These are phyloP conservation scores for Aphidoletes aphidimyza DNA, from an alignment of 2,888 invertebrate genomes.

Conservation along the genomic window DNA sequence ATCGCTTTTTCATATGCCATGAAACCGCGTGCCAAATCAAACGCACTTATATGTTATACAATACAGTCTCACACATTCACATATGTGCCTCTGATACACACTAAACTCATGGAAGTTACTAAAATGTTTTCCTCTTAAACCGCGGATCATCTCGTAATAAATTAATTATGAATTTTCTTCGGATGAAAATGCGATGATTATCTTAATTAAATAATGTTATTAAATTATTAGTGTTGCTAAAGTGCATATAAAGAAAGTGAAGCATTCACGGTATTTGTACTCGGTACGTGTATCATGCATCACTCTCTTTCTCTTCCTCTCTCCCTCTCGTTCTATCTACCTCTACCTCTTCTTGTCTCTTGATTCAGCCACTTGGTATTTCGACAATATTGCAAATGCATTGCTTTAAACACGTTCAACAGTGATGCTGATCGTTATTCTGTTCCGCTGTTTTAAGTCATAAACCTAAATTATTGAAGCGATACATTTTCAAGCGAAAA, in stretches of 20 bases:
- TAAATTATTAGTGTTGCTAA: slow-evolving; percentile 26
- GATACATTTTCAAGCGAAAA: not conserved
- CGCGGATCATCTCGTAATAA: slow-evolving; percentile 36
- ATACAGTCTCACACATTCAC: too few relatives aligned
- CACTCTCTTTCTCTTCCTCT: not conserved
- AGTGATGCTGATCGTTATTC: not conserved
- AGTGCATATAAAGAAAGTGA: not conserved
- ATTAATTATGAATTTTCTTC: slow-evolving; percentile 54
- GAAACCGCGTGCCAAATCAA: not conserved
- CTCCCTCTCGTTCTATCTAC: not conserved
- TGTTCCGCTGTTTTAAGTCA: too few relatives aligned
- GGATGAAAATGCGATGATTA: slow-evolving; percentile 51
- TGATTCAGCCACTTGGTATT: not conserved
- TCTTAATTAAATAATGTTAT: slow-evolving; percentile 55
- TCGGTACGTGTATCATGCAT: not conserved
- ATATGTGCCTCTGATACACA: not conserved
- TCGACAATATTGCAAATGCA: not conserved
- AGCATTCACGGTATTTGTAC: not conserved
- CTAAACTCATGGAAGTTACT: not conserved
- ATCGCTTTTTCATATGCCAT: not conserved
- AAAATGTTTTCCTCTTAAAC: not conserved
- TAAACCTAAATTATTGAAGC: not conserved
- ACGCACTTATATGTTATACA: not conserved
- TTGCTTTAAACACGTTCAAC: not conserved
- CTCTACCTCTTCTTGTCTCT: not conserved